A percentile compares a stretch with the other conserved stretches of the same genome.
Conservation (phyloP, 35 echinoderm and acorn worm species). For the Eucidaris tribuloides region DNA sequence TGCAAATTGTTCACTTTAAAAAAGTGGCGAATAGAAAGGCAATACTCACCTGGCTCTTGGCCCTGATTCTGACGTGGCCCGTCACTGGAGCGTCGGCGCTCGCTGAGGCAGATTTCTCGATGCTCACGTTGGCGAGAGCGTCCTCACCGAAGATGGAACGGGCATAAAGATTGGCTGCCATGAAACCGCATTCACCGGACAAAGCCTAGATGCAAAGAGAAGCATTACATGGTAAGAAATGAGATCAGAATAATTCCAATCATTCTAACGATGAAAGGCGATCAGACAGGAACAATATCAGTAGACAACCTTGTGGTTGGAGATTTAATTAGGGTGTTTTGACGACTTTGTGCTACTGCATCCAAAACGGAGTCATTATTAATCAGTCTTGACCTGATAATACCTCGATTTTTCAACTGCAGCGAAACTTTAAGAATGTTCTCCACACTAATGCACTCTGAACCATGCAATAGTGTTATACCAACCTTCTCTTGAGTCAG, state of each 20-base stretch:
- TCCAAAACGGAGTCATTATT: no score
- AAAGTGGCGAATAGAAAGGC: neutral
- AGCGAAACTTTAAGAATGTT: no score
- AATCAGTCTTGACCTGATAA: no score
- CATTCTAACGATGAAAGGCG: no score
- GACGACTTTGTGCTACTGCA: no score
- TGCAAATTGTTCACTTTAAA: neutral
- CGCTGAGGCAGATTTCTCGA: slow-evolving; percentile 62
- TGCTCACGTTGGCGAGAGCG: slow-evolving; percentile 95
- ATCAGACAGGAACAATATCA: no score
- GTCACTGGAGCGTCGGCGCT: slow-evolving; percentile 53
- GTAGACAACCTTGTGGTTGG: no score
- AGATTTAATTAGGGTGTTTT: no score
- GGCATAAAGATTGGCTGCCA: slow-evolving; percentile 95
- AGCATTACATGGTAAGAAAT: neutral
- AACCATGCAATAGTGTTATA: no score
- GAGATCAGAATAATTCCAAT: no score
- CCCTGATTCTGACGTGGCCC: slow-evolving; percentile 92
- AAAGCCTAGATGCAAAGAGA: slow-evolving; percentile 58
- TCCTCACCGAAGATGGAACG: slow-evolving; percentile 98
- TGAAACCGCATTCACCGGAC: slow-evolving; percentile 96
- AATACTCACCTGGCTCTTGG: slow-evolving; percentile 83
- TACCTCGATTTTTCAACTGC: no score
- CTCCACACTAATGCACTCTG: no score
- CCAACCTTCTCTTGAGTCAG: slow-evolving; percentile 98